Evolutionary conservation across 1,140 invertebrate species (phyloP).

Genomic region (Metaphire vulgaris): DNA sequence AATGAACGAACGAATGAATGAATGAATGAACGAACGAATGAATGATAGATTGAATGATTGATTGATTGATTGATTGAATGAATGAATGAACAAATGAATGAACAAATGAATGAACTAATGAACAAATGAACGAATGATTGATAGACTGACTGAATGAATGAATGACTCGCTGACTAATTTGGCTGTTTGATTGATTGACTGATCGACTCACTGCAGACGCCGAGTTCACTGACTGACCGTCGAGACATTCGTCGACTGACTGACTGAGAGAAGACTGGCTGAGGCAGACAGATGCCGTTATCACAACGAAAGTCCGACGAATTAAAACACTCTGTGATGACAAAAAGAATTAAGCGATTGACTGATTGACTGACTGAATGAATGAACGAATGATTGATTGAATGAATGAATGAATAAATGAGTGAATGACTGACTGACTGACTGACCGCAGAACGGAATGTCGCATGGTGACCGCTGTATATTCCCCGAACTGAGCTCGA

Average conservation of each 20-base stretch:
- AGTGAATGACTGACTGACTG: constrained; percentile 31
- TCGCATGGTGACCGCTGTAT: background rate
- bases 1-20: constrained; percentile 31
- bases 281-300: constrained; percentile 12
- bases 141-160: constrained; percentile 32
- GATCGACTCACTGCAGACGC: constrained; percentile 31
- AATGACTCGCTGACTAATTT: constrained; percentile 30
- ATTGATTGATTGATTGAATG: constrained; percentile 30
- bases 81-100: constrained; percentile 32
- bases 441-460: constrained; percentile 24
- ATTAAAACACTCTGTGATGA: constrained; percentile 13
- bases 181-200: constrained; percentile 34
- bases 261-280: constrained; percentile 16
- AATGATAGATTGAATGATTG: constrained; percentile 30
- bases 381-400: constrained; percentile 10
- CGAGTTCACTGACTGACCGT: constrained; percentile 32
- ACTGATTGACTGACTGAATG: constrained; percentile 15
- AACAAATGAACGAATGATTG: constrained; percentile 29
- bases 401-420: constrained; percentile 28
- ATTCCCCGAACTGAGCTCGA: background rate
- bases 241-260: constrained; percentile 19
- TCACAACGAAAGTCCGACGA: constrained; percentile 12
- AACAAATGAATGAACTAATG: constrained; percentile 31
- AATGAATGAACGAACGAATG: constrained; percentile 29
- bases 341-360: background rate